Base-by-base conservation (phyloP, 2,113 vertebrate genomes). In the Calidris pugnax region DNA sequence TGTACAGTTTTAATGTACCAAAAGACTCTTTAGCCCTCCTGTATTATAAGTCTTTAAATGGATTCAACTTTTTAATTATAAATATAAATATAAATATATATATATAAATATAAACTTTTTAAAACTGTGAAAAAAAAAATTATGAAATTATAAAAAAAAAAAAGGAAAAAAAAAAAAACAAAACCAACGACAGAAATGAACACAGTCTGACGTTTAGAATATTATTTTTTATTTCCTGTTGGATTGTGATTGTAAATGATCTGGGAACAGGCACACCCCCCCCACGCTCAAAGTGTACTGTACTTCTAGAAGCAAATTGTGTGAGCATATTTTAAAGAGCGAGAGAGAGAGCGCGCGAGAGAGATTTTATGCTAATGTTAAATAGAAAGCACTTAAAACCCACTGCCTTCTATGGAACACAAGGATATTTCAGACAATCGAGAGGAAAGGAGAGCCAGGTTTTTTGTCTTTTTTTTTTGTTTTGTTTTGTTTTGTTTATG, bases 301-400 rank as follows among this genome's bases (percentile, higher is more conserved):
- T n/a, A n/a, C n/a, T n/a, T n/a, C n/a, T n/a, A n/a, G n/a, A n/a
- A n/a, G n/a, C n/a, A n/a, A n/a, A n/a, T n/a, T n/a, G n/a, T n/a
- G n/a, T n/a, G n/a, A n/a, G 97, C 98, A 96, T 97, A 95, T 95
- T 97, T 98, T 97, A 98, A 95, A 96, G 96, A 96, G 93, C 75
- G 91, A 97, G 94, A 91, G 92, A 94, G 94, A 74, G 90, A 68
- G 73, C 59, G 95, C 85, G 94, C 32, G 96, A 68, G 94, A 68
- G 95, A 97, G 94, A 92, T 96, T 89, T 95, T 94, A 97, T 95
- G 97, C 97, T 97, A 93, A 97, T 98, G 97, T 98, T 97, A 97
- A 98, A 98, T 97, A 98, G 94, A 98, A 97, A 99, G 98, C 99
- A 98, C 98, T 99, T 99, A 98, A 98, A 97, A 96, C 96, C 97